These are phyloP conservation scores for Lerista edwardsae DNA, from an alignment of 2,797 vertebrate species.

Conservation along the genomic window DNA sequence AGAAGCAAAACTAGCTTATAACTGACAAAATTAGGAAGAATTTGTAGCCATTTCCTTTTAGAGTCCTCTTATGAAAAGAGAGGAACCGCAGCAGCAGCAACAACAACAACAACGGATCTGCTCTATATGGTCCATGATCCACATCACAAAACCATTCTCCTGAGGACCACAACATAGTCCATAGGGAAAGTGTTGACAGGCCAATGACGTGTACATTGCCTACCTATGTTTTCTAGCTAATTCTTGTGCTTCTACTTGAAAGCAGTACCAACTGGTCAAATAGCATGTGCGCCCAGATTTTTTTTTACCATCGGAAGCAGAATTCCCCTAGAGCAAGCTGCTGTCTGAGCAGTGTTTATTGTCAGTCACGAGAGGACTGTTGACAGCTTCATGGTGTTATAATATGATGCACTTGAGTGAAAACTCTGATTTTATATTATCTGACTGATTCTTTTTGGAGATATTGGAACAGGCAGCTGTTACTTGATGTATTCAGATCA, in stretches of 20 bases:
- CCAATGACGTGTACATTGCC: too few species aligned
- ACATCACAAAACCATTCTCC: too few species aligned
- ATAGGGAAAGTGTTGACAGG: too few species aligned
- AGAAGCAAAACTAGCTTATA: too few species aligned
- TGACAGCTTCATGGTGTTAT: constrained; percentile 24
- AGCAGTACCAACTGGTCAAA: constrained; percentile 41
- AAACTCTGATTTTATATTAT: constrained; percentile 25
- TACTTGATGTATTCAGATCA: constrained; percentile 21
- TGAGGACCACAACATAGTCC: too few species aligned
- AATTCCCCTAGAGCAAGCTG: constrained; percentile 17
- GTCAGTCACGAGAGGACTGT: background rate
- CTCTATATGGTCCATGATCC: too few species aligned
- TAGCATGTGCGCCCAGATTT: constrained; percentile 11
- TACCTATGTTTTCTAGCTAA: background rate
- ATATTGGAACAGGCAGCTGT: constrained; percentile 29
- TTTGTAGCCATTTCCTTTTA: too few species aligned
- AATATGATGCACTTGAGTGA: background rate
- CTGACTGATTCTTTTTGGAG: background rate
- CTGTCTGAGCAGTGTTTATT: background rate
- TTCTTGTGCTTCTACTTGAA: constrained; percentile 29
- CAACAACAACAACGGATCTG: too few species aligned
- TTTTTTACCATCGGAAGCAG: constrained; percentile 40
- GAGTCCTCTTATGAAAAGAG: too few species aligned
- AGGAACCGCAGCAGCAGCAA: too few species aligned
- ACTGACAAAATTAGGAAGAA: too few species aligned